phyloP scores from a whole-genome alignment of 35 echinoderm and acorn worm genomes.

The Lytechinus variegatus region DNA sequence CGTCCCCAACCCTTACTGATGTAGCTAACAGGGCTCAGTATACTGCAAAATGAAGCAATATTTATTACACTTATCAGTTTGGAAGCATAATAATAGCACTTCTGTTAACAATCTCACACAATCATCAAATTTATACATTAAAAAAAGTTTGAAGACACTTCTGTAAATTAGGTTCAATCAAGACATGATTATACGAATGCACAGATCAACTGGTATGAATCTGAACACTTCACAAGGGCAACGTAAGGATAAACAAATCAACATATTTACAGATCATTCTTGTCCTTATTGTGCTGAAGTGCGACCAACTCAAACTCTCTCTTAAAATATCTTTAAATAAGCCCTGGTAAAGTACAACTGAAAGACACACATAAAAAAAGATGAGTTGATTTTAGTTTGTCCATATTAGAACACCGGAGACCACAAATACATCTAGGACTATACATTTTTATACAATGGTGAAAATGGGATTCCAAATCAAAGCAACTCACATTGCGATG shows the following conservation, averaged over 20 bases:
- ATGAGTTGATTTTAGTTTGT: slow-evolving; percentile 23
- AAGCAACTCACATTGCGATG: neutral
- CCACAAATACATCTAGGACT: neutral
- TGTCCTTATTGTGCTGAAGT: neutral
- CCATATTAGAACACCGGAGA: neutral
- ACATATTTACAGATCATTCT: slow-evolving; percentile 40
- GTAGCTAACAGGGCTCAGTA: neutral
- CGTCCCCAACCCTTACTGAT: neutral
- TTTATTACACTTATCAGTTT: neutral
- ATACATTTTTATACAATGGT: neutral
- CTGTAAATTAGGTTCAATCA: slow-evolving; percentile 30
- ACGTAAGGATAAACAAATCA: neutral
- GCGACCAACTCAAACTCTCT: neutral
- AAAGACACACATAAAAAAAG: slow-evolving; percentile 46
- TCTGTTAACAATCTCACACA: slow-evolving; percentile 26
- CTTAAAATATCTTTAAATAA: slow-evolving; percentile 15
- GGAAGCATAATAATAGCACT: slow-evolving; percentile 54
- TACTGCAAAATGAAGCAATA: neutral
- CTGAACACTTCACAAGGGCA: neutral
- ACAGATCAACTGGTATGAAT: neutral
- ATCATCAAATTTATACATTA: slow-evolving; percentile 21
- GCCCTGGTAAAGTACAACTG: slow-evolving; percentile 47
- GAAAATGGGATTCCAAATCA: neutral
- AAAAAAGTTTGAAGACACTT: slow-evolving; percentile 45
- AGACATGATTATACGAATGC: neutral